Base-by-base conservation (phyloP, 1,140 invertebrate species). In the Contarinia nasturtii region DNA sequence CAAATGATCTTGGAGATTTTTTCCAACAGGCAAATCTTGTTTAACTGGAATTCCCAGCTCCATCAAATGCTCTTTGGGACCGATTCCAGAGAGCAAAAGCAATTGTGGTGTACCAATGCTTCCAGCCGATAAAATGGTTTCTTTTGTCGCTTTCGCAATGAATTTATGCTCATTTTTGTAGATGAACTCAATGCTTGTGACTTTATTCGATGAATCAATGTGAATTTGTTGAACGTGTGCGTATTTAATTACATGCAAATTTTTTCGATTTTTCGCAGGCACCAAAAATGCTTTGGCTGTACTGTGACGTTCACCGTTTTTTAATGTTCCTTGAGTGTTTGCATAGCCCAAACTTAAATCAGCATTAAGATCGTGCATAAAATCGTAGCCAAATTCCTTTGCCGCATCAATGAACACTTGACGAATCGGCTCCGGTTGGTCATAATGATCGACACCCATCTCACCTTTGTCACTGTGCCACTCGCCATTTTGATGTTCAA, bases 61-160 rank as follows among this genome's bases (percentile, higher is more conserved):
- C 1, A 65, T 58, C 8, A 92, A 60, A 50, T 90, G 77, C 34
- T 79, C 73, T 41, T 69, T 70, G 1, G 87, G 85, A 0, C 87
- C 88, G 1, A 92, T 71, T 0, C 89, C 91, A 1, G 85, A 89
- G 0, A 92, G 61, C 82, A 92, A 87, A 1, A 94, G 62, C 0
- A 94, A 53, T 54, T 94, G 88, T 0, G 90, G 82, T 0, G 86
- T 83, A 58, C 88, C 87, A 2, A 94, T 71, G 0, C 86, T 69
- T 2, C 91, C 90, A 1, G 74, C 84, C 12, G 82, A 85, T n/a
- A 90, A 52, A 50, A 89, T 84, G 0, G 91, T 76, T 63, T 94
- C 89, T 53, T 81, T 86, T 5, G 62, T 71, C 0, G 83, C 82
- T 37, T 72, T 70, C 33, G 72, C 70, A 0, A 79, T 75, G 0